phyloP scores from a whole-genome alignment of 2,113 vertebrate genomes.

The Chaetodon trifascialis region DNA sequence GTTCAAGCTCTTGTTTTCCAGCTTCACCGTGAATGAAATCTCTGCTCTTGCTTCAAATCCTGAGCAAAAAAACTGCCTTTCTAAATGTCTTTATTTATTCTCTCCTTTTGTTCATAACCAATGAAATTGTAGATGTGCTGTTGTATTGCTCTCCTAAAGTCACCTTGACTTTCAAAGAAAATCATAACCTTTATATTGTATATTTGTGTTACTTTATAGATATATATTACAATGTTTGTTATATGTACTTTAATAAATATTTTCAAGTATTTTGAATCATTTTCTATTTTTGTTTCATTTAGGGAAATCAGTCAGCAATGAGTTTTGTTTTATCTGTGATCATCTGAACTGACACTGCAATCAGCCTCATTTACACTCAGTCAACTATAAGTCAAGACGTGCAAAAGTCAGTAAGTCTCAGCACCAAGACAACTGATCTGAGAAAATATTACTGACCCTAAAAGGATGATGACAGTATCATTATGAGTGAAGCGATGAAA shows the following conservation, averaged over 20 bases:
- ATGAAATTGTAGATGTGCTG: conserved; percentile 61
- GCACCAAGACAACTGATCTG: background rate
- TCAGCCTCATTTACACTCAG: background rate
- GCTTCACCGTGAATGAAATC: conserved; percentile 20
- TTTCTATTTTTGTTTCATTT: conserved; percentile 25
- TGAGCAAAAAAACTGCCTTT: conserved; percentile 48
- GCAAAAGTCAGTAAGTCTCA: background rate
- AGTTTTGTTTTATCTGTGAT: background rate
- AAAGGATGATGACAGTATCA: background rate
- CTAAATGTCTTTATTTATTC: conserved; percentile 76
- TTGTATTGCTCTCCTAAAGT: conserved; percentile 68
- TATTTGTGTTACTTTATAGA: conserved; percentile 68
- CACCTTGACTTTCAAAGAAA: conserved; percentile 66
- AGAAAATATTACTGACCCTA: background rate
- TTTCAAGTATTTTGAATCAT: conserved; percentile 63
- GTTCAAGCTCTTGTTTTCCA: conserved; percentile 34
- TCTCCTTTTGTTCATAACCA: conserved; percentile 70
- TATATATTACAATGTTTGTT: conserved; percentile 67
- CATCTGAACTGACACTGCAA: background rate
- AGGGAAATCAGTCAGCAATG: background rate
- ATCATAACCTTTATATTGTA: conserved; percentile 75
- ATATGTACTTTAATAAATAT: conserved; percentile 84
- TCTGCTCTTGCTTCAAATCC: conserved; percentile 28
- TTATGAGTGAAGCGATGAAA: background rate
- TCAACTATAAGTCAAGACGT: background rate